Percentiles rank a stretch among this genome's conserved stretches.
Conservation (phyloP, 2,113 vertebrate genomes). For the Podilymbus podiceps region DNA sequence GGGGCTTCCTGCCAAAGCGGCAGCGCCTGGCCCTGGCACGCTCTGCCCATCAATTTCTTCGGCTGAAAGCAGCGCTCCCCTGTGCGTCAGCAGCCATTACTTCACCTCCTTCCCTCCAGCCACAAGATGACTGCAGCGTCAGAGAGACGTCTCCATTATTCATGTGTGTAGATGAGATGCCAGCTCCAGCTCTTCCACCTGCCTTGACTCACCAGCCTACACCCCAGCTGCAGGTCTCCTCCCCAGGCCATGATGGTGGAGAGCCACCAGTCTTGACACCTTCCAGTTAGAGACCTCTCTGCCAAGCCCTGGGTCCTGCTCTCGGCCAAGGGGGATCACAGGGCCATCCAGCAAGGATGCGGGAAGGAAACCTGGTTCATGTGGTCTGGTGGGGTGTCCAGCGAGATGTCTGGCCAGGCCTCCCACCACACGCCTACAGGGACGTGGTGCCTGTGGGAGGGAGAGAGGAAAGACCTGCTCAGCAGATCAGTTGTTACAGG, state of each 20-base stretch:
- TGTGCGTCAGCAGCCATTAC: conserved; percentile 2
- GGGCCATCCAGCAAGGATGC: neutral
- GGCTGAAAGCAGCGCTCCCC: neutral
- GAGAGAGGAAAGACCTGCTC: neutral
- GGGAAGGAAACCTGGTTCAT: neutral
- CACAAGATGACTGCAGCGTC: neutral
- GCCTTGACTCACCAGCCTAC: neutral
- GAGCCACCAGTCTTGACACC: neutral
- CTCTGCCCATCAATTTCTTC: rapidly evolving
- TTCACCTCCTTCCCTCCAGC: neutral
- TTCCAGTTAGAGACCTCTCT: neutral
- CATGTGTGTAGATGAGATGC: neutral
- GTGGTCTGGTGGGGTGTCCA: neutral
- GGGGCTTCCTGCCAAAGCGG: neutral
- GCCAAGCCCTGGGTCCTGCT: neutral
- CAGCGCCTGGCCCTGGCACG: rapidly evolving
- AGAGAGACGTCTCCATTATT: neutral
- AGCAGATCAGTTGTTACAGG: neutral
- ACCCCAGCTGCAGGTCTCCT: neutral
- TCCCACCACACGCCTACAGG: neutral
- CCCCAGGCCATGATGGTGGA: neutral
- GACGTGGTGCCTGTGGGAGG: neutral
- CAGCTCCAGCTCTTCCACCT: neutral
- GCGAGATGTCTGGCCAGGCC: neutral
- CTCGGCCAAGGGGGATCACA: neutral